Evolutionary conservation across 2,888 invertebrate genomes (phyloP).

Genomic region (Drosophila birchii): DNA sequence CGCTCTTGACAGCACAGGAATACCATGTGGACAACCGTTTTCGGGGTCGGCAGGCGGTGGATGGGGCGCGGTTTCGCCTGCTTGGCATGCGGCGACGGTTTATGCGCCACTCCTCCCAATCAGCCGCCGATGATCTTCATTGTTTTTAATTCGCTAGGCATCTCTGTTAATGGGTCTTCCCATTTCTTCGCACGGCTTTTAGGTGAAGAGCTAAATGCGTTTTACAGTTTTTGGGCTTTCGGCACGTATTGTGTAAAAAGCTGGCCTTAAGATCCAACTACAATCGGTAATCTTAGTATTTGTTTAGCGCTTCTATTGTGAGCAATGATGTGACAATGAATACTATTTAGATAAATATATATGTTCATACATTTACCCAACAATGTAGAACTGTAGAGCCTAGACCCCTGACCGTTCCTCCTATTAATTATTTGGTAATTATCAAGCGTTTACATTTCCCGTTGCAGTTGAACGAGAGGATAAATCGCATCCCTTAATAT

Average conservation of each 20-base stretch:
- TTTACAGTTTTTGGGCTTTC: slow-evolving; percentile 8
- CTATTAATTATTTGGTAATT: neutral
- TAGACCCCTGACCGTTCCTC: neutral
- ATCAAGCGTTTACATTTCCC: neutral
- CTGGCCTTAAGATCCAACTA: too few relatives aligned
- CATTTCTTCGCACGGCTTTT: slow-evolving; percentile 1
- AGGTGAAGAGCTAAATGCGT: slow-evolving; percentile 5
- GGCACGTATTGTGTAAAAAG: neutral
- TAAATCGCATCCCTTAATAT: slow-evolving; percentile 28
- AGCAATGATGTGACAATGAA: neutral
- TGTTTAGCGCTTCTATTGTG: neutral
- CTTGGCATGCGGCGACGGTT: slow-evolving; percentile 69
- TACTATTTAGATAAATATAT: too few relatives aligned
- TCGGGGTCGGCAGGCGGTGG: slow-evolving; percentile 22
- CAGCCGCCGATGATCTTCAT: slow-evolving; percentile 75
- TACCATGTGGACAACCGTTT: slow-evolving; percentile 50
- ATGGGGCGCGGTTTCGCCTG: slow-evolving; percentile 33
- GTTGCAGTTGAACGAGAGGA: slow-evolving; percentile 29
- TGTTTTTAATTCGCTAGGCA: slow-evolving; percentile 72
- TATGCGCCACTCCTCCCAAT: slow-evolving; percentile 72
- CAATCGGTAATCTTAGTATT: too few relatives aligned
- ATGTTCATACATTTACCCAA: too few relatives aligned
- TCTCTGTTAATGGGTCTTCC: slow-evolving; percentile 42
- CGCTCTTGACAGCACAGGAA: slow-evolving; percentile 53
- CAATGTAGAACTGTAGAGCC: too few relatives aligned